Evolutionary conservation across 1,140 invertebrate genomes (phyloP), one percentile per base, ranked within the genome.

Genomic region (Formica selysi): DNA sequence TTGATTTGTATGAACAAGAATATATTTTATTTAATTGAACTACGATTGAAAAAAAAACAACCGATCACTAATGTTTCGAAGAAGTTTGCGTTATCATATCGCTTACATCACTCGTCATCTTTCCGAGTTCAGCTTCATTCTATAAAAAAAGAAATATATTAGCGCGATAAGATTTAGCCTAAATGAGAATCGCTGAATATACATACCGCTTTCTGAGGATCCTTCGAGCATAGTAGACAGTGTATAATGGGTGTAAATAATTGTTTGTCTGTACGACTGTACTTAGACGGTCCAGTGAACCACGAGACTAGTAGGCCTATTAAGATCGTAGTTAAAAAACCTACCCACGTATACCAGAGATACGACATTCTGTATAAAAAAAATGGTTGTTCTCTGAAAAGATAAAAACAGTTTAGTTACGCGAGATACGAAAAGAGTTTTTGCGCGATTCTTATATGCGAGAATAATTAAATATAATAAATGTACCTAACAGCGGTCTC

Each of bases 251-350:
- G 94, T 19, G 94, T 94, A 64, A 95, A 95, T 7, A 95, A 76
- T 76, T 92, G 94, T 76, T 92, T 92, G 26, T 95, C 94, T 0
- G 86, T 90, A 0, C 85, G 61, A 70, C 90, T 92, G 22, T 93
- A 93, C 86, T 93, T 91, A 70, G 95, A 96, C 0, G 94, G 93
- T 2, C 96, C 96, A 22, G 97, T 97, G 38, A 97, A 93, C 91
- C 96, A 96, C n/a, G 97, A 97, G 5, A 97, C 96, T 2, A 96
- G 91, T 1, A 97, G 90, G 0, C 98, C 98, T 2, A 98, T 95
- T 0, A 96, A 68, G 13, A 98, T 96, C 1, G 97, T 96, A 0
- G 97, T 96, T 0, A 96, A 71, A 89, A 96, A 96, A 3, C 97
- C 97, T 10, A 97, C 95, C 76, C 96, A 95, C 2, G 97, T 96